A percentile compares a stretch with the other conserved stretches of the same genome.
phyloP scores from a whole-genome alignment of 2,113 vertebrate genomes.

The Cettia cetti region DNA sequence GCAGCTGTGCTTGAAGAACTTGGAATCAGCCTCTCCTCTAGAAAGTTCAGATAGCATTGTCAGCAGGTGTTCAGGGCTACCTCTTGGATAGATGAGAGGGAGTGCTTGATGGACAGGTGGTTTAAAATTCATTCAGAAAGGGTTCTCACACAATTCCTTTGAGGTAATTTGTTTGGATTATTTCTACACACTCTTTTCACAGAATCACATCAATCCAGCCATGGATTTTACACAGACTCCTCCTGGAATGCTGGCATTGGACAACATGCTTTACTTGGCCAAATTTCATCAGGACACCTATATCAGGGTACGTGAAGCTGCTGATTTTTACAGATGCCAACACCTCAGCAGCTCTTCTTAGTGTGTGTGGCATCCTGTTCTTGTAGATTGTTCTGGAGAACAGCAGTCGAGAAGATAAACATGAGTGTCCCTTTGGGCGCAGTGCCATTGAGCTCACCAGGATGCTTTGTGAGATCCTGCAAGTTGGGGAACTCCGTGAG shows the following conservation, averaged over 20 bases:
- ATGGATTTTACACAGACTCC: slow-evolving; percentile 97
- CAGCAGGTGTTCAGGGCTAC: not conserved
- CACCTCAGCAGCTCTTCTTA: not conserved
- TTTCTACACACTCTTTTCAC: not conserved
- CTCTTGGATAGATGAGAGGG: not conserved
- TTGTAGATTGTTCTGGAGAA: slow-evolving; percentile 94
- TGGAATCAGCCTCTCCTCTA: not conserved
- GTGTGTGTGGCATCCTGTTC: not conserved
- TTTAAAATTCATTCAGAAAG: not conserved
- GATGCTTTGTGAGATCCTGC: slow-evolving; percentile 95
- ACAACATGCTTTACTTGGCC: slow-evolving; percentile 98
- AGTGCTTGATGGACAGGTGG: not conserved
- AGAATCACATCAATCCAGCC: slow-evolving; percentile 97
- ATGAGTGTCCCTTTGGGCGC: slow-evolving; percentile 96
- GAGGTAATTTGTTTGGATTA: not conserved
- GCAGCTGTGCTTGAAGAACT: not conserved
- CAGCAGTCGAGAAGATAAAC: slow-evolving; percentile 96
- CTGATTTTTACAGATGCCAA: not conserved
- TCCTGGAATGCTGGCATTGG: slow-evolving; percentile 94
- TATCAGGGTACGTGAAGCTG: slow-evolving; percentile 80
- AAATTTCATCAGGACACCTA: slow-evolving; percentile 96
- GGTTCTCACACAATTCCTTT: not conserved
- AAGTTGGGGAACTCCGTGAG: slow-evolving; percentile 97
- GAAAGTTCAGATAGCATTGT: not conserved
- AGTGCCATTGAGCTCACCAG: slow-evolving; percentile 96